Conservation (phyloP, 2,113 vertebrate species). For the Lepus americanus region DNA sequence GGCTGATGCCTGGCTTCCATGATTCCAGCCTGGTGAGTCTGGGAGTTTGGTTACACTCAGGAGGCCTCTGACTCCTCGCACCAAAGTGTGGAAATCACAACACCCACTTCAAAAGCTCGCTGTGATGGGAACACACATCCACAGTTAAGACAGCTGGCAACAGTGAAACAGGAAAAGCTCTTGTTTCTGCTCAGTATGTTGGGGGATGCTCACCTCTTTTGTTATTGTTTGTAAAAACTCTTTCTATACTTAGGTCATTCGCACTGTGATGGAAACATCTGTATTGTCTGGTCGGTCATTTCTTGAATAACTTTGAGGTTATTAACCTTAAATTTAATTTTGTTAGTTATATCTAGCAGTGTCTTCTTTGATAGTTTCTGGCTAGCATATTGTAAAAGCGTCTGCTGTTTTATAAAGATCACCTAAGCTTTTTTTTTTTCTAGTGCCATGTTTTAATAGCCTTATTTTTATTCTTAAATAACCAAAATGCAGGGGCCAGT, state of each 20-base stretch:
- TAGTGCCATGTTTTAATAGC: background rate
- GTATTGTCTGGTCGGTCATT: background rate
- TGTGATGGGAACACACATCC: background rate
- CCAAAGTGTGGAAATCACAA: background rate
- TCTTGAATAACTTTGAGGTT: background rate
- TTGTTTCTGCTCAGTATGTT: background rate
- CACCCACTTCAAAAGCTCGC: background rate
- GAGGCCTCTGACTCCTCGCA: background rate
- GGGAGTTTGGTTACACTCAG: background rate
- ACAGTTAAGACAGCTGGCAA: background rate
- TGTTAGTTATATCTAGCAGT: background rate
- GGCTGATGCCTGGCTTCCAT: background rate
- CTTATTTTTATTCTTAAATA: slow-evolving; percentile 18
- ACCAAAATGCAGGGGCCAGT: background rate
- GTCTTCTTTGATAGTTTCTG: slow-evolving; percentile 16
- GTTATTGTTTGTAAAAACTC: slow-evolving; percentile 19
- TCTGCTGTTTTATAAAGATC: background rate
- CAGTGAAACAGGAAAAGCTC: background rate
- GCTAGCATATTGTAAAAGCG: background rate
- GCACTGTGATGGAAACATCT: background rate
- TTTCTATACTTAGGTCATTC: background rate
- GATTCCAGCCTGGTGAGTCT: background rate
- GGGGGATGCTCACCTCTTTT: background rate
- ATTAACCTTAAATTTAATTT: background rate
- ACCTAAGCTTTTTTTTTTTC: background rate